A percentile compares a stretch with the other conserved stretches of the same genome.
Evolutionary conservation across 2,888 invertebrate genomes (phyloP).

Genomic region (Phrixothrix hirtus): DNA sequence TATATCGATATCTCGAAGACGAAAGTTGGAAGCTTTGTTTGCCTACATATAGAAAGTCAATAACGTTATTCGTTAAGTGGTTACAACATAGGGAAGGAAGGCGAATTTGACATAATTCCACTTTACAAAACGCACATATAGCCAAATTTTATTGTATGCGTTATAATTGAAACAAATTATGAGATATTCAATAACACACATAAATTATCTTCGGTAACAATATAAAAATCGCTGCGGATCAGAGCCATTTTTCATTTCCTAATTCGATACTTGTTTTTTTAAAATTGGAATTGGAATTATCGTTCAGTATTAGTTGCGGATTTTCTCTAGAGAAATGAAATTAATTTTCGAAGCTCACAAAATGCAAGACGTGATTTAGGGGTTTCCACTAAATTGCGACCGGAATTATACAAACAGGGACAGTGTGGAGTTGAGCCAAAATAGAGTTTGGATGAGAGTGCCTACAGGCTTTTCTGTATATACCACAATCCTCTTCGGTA

Average conservation of each 20-base stretch:
- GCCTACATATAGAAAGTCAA: background rate
- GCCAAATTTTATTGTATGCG: no score
- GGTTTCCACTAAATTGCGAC: constrained; percentile 8
- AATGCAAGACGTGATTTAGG: constrained; percentile 15
- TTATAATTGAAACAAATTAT: no score
- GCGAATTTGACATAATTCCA: constrained; percentile 9
- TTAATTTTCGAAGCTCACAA: constrained; percentile 17
- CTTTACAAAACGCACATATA: constrained; percentile 3
- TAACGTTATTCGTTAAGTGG: constrained; percentile 10
- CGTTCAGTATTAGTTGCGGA: constrained; percentile 8
- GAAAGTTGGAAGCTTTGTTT: background rate
- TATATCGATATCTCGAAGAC: no score
- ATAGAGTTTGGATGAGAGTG: constrained; percentile 11
- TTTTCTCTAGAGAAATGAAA: constrained; percentile 14
- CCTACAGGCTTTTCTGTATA: constrained; percentile 17
- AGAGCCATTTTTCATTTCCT: background rate
- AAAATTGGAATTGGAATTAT: constrained; percentile 11
- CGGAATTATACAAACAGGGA: constrained; percentile 17
- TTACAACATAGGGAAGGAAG: constrained; percentile 7
- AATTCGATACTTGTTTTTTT: background rate
- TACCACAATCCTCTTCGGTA: constrained; percentile 13
- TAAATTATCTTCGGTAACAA: no score
- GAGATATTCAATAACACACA: no score
- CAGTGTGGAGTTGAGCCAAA: constrained; percentile 16
- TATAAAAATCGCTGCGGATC: no score